Base-by-base conservation (phyloP, 2,888 invertebrate species). In the Agrochola lota region DNA sequence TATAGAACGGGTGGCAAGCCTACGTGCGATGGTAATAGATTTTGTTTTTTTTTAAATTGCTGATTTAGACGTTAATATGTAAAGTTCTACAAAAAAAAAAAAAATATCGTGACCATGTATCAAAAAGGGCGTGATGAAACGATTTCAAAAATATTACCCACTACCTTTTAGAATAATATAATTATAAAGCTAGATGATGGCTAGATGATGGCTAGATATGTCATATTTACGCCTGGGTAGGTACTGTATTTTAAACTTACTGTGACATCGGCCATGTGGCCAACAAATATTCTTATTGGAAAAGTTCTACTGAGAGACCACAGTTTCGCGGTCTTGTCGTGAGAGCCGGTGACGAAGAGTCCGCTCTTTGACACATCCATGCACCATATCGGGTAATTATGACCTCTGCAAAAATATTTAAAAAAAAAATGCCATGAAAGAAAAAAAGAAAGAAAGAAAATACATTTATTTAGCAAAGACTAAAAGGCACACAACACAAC, bases 331-430 rank as follows among this genome's bases (percentile, higher is more conserved):
- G 98, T 98, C 88, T 97, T 97, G 91, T 99, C 99, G 80, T 98
- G 97, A 23, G 98, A 98, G 71, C 98, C 98, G 2, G 98, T 98
- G 8, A 97, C 98, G 91, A 98, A 98, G 23, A 97, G 95, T 60
- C 97, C 97, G 86, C 97, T 92, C 91, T 97, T 86, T 93, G 97
- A 96, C 97, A 98, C 91, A 91, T 98, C 98, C 93, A 99, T 97
- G 92, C 98, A 98, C 98, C 99, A 99, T 85, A 99, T 98, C 1
- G 99, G 98, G 91, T 98, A 98, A 91, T 98, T 98, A 94, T 99
- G 99, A 52, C 99, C 99, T 89, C 98, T 94, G 91, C 15, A 94
- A 95, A 72, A 74, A 68, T 79, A 70, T 20, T 20, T 77, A 64
- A 59, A 20, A 40, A 23, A 30, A 30, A 23, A 15, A 67, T 67